These are phyloP conservation scores for Troides aeacus DNA, from an alignment of 2,888 invertebrate species.

Conservation along the genomic window DNA sequence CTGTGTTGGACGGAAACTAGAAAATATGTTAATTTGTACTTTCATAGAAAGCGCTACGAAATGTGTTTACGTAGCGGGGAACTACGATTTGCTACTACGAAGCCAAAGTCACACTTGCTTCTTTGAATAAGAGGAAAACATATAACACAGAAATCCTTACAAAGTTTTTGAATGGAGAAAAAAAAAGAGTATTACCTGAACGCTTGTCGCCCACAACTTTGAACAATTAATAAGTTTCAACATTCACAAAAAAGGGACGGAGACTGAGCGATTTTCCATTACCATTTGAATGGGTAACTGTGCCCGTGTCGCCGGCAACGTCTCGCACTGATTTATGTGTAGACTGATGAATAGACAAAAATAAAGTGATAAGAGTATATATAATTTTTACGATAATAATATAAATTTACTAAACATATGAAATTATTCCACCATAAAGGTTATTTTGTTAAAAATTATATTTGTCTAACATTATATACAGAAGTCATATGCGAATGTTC, in stretches of 20 bases:
- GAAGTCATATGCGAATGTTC: too few relatives aligned
- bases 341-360: constrained; percentile 8
- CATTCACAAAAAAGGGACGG: constrained; percentile 9
- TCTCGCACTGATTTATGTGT: constrained; percentile 16
- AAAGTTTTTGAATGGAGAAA: background rate
- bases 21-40: too few relatives aligned
- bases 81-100: too few relatives aligned
- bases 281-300: constrained; percentile 17
- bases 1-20: too few relatives aligned
- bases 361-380: constrained; percentile 1
- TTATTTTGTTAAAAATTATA: too few relatives aligned
- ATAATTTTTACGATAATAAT: background rate
- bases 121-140: too few relatives aligned
- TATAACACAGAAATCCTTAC: background rate
- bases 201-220: constrained; percentile 6
- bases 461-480: too few relatives aligned
- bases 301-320: constrained; percentile 5
- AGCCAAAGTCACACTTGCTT: too few relatives aligned
- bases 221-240: constrained; percentile 23
- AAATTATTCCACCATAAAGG: too few relatives aligned
- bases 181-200: constrained; percentile 11
- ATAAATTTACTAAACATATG: too few relatives aligned
- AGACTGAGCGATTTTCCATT: constrained; percentile 18
- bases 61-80: too few relatives aligned
- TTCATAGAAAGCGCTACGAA: too few relatives aligned